These are phyloP conservation scores for Neopelma chrysocephalum DNA, from an alignment of 2,797 vertebrate species.

Conservation along the genomic window DNA sequence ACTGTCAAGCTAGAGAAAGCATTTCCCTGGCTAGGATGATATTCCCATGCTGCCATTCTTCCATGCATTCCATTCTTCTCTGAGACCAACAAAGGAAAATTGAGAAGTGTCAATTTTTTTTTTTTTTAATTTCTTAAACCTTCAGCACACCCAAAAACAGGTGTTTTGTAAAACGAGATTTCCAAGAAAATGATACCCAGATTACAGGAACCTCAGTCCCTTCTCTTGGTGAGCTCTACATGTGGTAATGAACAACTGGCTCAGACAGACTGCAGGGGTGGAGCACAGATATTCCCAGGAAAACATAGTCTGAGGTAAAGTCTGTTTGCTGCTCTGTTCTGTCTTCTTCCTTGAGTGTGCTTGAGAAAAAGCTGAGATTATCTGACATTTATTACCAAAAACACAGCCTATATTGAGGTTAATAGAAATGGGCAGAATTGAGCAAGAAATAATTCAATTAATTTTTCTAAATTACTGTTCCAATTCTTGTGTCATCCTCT, in stretches of 20 bases:
- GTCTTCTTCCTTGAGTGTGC: not conserved
- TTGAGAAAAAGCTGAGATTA: not conserved
- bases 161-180: not conserved
- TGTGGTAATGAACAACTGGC: not conserved
- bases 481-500: not conserved
- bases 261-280: not conserved
- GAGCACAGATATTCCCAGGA: not conserved
- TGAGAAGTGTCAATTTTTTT: not conserved
- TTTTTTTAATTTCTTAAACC: not conserved
- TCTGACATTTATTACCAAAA: not conserved
- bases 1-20: not conserved
- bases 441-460: not conserved
- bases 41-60: not conserved
- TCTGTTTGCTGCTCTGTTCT: not conserved
- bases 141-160: not conserved
- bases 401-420: not conserved
- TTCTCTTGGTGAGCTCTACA: not conserved
- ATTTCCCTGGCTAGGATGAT: not conserved
- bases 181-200: not conserved
- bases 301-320: slow-evolving; percentile 21
- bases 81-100: not conserved
- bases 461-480: not conserved
- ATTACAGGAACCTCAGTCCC: not conserved
- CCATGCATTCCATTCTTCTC: not conserved
- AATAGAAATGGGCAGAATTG: not conserved